A percentile compares a stretch with the other conserved stretches of the same genome.
Evolutionary conservation across 2,113 vertebrate species (phyloP).

Genomic region (Neogobius melanostomus): DNA sequence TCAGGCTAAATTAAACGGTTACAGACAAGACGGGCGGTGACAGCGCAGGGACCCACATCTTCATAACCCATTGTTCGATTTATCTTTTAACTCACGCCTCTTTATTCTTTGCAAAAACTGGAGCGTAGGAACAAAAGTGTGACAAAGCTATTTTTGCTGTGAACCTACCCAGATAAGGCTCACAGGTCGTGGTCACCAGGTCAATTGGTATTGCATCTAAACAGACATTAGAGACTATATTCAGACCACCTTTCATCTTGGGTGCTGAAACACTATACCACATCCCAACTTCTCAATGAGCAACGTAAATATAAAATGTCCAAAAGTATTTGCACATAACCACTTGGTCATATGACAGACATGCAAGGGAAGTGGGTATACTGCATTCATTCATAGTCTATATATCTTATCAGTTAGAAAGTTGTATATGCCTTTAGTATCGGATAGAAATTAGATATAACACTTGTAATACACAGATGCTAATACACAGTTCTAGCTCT

Average conservation of each 20-base stretch:
- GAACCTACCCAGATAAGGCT: slow-evolving; percentile 53
- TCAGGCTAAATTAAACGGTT: slow-evolving; percentile 10
- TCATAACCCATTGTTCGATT: not conserved
- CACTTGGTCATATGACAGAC: too few species aligned
- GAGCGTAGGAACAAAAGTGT: slow-evolving; percentile 58
- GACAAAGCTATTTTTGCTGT: slow-evolving; percentile 64
- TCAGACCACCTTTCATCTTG: not conserved
- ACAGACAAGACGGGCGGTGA: slow-evolving; percentile 10
- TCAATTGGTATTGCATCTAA: slow-evolving; percentile 18
- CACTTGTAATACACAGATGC: not conserved
- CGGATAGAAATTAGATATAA: too few species aligned
- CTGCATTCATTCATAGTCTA: too few species aligned
- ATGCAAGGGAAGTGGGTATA: too few species aligned
- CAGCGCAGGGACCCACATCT: slow-evolving; percentile 8
- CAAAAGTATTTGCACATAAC: too few species aligned
- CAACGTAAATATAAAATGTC: too few species aligned
- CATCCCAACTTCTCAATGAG: too few species aligned
- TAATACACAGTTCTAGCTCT: not conserved
- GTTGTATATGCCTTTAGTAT: too few species aligned
- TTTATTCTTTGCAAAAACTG: slow-evolving; percentile 47
- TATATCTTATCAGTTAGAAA: too few species aligned
- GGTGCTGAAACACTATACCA: too few species aligned
- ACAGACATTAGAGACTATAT: not conserved
- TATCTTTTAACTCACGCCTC: slow-evolving; percentile 6
- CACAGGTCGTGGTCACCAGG: slow-evolving; percentile 22